Evolutionary conservation across 2,113 vertebrate species (phyloP).

Genomic region (Numenius arquata): DNA sequence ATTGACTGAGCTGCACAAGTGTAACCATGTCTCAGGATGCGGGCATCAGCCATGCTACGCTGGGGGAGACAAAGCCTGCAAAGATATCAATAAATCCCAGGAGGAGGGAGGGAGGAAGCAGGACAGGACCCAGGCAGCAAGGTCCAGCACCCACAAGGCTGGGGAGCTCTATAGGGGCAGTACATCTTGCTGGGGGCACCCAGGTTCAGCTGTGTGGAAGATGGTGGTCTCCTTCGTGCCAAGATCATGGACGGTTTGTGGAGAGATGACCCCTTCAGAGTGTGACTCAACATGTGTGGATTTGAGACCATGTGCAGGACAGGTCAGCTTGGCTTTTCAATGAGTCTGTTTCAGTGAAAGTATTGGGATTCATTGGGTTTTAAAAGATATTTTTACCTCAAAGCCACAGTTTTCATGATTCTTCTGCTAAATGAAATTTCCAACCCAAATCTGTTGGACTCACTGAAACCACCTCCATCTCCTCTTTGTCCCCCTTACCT

Average conservation of each 20-base stretch:
- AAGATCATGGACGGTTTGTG: background rate
- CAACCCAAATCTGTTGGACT: rapidly evolving
- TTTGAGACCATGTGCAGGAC: rapidly evolving
- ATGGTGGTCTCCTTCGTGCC: background rate
- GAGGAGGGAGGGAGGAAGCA: background rate
- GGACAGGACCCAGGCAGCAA: background rate
- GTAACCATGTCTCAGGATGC: conserved; percentile 6
- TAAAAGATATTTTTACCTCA: background rate
- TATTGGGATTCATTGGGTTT: background rate
- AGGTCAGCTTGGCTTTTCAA: background rate
- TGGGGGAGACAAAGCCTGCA: background rate
- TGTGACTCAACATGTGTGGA: rapidly evolving
- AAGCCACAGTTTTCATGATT: background rate
- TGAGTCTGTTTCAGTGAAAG: background rate
- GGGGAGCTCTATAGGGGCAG: background rate
- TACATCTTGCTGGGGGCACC: background rate
- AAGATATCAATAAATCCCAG: conserved; percentile 7
- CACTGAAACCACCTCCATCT: background rate
- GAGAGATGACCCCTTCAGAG: background rate
- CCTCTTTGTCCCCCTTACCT: background rate
- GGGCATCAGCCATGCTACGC: background rate
- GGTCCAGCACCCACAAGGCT: background rate
- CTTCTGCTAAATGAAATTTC: background rate
- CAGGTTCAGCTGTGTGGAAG: background rate
- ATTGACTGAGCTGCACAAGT: conserved; percentile 51